phyloP scores from a whole-genome alignment of 2,888 invertebrate species.

The Nymphalis urticae region DNA sequence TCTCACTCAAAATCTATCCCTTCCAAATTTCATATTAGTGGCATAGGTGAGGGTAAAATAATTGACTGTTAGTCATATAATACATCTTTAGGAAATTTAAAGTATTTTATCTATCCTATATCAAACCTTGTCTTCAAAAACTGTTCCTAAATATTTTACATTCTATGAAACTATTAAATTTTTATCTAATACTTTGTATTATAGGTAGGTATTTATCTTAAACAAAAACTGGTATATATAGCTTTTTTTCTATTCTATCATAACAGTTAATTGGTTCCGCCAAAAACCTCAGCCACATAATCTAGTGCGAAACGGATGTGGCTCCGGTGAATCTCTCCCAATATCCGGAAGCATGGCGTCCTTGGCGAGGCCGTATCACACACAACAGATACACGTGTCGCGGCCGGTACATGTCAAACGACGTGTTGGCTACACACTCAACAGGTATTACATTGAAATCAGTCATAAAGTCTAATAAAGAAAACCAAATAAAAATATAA shows the following conservation, averaged over 20 bases:
- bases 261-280: conserved; percentile 83
- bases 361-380: conserved; percentile 65
- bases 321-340: conserved; percentile 74
- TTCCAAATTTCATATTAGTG: conserved; percentile 84
- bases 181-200: too few species aligned
- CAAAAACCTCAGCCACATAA: conserved; percentile 77
- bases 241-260: neutral
- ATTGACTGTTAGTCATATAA: neutral
- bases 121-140: too few species aligned
- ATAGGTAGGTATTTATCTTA: too few species aligned
- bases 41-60: conserved; percentile 80
- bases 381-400: conserved; percentile 55
- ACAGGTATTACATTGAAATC: conserved; percentile 54
- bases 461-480: neutral
- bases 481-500: neutral
- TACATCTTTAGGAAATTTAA: neutral
- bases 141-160: too few species aligned
- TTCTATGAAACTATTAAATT: too few species aligned
- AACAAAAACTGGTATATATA: too few species aligned
- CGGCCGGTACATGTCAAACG: conserved; percentile 63
- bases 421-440: conserved; percentile 70
- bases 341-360: conserved; percentile 82
- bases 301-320: conserved; percentile 75
- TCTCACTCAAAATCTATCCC: conserved; percentile 78
- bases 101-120: neutral